A percentile compares a stretch with the other conserved stretches of the same genome.
These are phyloP conservation scores for Helobdella robusta DNA, from an alignment of 2,888 invertebrate species.

Conservation along the genomic window DNA sequence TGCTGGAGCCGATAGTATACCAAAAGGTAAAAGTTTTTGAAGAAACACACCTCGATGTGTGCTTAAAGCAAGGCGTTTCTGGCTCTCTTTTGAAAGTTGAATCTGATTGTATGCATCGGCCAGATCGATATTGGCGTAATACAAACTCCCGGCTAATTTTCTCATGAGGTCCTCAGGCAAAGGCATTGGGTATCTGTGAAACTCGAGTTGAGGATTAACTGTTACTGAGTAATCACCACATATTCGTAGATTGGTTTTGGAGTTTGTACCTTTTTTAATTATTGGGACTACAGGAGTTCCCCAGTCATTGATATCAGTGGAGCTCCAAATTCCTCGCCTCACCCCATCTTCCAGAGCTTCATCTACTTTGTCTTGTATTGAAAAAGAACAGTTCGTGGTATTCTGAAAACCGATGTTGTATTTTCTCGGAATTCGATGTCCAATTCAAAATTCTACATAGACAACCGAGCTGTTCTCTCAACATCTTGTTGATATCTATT, in stretches of 20 bases:
- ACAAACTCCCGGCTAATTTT: neutral
- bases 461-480: neutral
- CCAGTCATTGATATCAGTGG: neutral
- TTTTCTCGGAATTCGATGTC: neutral
- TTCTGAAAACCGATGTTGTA: neutral
- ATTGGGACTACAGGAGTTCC: no score
- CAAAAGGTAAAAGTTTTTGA: no score
- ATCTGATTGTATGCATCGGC: conserved; percentile 10
- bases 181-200: conserved; percentile 8
- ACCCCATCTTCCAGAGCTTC: conserved; percentile 6
- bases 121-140: neutral
- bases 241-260: neutral
- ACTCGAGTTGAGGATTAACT: conserved; percentile 3
- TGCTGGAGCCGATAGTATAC: no score
- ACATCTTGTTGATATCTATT: no score
- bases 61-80: neutral
- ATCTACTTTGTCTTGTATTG: neutral
- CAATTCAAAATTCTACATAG: neutral
- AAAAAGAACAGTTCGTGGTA: conserved; percentile 6
- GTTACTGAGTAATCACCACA: no score
- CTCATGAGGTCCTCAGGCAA: conserved; percentile 8
- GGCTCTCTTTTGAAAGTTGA: neutral
- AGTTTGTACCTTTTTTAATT: neutral
- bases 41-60: neutral
- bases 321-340: neutral